phyloP scores from a whole-genome alignment of 2,888 invertebrate species.

The Nomada ferruginata region DNA sequence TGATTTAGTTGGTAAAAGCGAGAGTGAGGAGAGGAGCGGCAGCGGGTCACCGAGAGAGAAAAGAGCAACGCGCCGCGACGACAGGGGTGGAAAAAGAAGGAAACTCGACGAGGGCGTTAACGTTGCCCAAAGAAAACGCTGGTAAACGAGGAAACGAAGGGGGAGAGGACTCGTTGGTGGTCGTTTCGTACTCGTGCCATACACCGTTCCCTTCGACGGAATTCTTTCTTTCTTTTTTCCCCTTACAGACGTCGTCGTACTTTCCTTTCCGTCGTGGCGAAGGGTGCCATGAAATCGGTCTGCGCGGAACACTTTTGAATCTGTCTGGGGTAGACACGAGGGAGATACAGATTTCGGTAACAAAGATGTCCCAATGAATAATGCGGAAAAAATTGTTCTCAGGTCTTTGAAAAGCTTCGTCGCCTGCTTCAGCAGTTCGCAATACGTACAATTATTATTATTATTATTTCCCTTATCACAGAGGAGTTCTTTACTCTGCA shows the following conservation, averaged over 20 bases:
- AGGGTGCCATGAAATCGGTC: conserved; percentile 34
- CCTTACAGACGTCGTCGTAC: neutral
- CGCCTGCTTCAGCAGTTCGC: too few relatives aligned
- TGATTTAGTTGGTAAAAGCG: conserved; percentile 26
- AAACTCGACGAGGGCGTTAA: conserved; percentile 54
- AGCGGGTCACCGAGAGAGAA: neutral
- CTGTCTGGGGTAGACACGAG: conserved; percentile 1
- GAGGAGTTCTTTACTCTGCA: too few relatives aligned
- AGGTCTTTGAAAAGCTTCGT: neutral
- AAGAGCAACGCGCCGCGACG: neutral
- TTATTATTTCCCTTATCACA: too few relatives aligned
- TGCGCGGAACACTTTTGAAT: conserved; percentile 20
- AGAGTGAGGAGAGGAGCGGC: conserved; percentile 22
- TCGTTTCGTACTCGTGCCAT: conserved; percentile 35
- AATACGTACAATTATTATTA: too few relatives aligned
- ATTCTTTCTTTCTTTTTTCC: conserved; percentile 11
- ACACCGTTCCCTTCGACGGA: conserved; percentile 36
- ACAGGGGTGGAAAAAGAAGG: conserved; percentile 10
- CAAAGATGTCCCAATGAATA: too few relatives aligned
- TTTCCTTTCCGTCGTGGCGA: conserved; percentile 5
- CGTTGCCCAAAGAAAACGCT: conserved; percentile 49
- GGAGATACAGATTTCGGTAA: conserved; percentile 16
- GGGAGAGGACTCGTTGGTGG: conserved; percentile 49
- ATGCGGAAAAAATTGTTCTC: neutral
- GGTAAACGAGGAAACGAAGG: conserved; percentile 48